phyloP scores from a whole-genome alignment of 2,888 invertebrate species.

The Melanchra persicariae region DNA sequence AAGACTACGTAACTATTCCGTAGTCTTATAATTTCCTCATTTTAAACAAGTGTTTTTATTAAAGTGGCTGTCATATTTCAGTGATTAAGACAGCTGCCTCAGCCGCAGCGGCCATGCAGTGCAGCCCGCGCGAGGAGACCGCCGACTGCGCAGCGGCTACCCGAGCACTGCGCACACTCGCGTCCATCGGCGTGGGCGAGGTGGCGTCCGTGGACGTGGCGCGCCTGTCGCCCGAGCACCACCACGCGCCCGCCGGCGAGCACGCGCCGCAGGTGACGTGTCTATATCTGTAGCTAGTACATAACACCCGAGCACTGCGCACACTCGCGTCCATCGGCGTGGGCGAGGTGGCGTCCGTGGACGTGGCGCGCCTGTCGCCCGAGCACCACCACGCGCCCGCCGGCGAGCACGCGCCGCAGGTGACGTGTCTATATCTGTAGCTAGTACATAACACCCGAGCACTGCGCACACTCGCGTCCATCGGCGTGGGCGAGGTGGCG shows the following conservation, averaged over 20 bases:
- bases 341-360: conserved; percentile 50
- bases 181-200: conserved; percentile 26
- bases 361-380: conserved; percentile 69
- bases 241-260: conserved; percentile 56
- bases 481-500: conserved; percentile 41
- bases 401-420: conserved; percentile 69
- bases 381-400: conserved; percentile 62
- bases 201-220: conserved; percentile 64
- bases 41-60: background rate
- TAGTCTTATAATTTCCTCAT: no score
- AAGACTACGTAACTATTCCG: no score
- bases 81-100: conserved; percentile 80
- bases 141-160: conserved; percentile 46
- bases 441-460: background rate
- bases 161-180: conserved; percentile 13
- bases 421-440: background rate
- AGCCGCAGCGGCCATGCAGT: conserved; percentile 65
- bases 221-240: conserved; percentile 69
- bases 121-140: conserved; percentile 55
- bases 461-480: conserved; percentile 11
- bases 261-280: conserved; percentile 65
- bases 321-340: conserved; percentile 16
- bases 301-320: conserved; percentile 8
- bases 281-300: background rate
- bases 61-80: conserved; percentile 39